Conservation (phyloP, 2,888 invertebrate species). For the Lepidocyrtinus sp. region DNA sequence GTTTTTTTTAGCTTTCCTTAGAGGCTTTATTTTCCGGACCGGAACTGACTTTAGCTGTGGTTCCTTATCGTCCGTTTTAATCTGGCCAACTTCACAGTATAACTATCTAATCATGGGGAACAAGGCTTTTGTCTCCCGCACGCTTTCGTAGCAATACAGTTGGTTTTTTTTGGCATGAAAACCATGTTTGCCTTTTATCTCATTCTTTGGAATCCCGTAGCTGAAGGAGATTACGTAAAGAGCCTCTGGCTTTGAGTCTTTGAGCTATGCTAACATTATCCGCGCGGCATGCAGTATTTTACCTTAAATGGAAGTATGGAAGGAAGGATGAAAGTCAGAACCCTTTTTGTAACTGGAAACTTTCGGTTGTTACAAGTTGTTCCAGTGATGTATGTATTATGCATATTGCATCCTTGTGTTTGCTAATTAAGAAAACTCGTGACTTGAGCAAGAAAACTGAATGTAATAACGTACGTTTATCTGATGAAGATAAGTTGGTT, state of each 20-base stretch:
- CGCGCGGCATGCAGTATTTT: no score
- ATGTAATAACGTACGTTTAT: slow-evolving; percentile 17
- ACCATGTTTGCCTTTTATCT: no score
- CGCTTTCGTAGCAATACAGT: background rate
- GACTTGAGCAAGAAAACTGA: background rate
- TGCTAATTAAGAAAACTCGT: slow-evolving; percentile 24
- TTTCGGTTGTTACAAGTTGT: slow-evolving; percentile 26
- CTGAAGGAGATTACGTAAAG: background rate
- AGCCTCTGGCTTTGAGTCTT: no score
- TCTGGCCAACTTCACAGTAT: background rate
- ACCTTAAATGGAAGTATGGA: no score
- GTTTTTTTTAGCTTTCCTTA: background rate
- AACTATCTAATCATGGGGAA: background rate
- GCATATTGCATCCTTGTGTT: slow-evolving; percentile 11
- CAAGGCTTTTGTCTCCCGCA: no score
- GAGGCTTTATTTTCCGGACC: background rate
- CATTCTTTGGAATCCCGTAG: background rate
- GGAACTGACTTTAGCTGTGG: background rate
- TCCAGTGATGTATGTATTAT: background rate
- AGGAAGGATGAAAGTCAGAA: background rate
- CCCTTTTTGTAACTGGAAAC: slow-evolving; percentile 18
- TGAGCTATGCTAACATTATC: no score
- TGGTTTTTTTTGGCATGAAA: background rate
- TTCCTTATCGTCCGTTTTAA: background rate
- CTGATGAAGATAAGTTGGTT: slow-evolving; percentile 23